Evolutionary conservation across 2,797 vertebrate species (phyloP).

Genomic region (Chelonia mydas): DNA sequence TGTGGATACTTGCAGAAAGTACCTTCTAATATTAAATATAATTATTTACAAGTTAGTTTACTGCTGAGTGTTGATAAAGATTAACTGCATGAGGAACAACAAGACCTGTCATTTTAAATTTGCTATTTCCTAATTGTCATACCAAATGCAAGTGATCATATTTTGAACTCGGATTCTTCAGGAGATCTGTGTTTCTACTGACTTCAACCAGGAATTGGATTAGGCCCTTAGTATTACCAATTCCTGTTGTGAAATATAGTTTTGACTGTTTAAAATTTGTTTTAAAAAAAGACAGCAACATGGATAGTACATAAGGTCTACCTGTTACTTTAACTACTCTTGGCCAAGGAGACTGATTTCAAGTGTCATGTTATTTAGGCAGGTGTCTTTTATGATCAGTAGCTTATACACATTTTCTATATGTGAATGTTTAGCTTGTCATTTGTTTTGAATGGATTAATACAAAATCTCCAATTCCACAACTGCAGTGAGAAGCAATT

Average conservation of each 20-base stretch:
- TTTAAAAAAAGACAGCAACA: not conserved
- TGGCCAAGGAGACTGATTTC: not conserved
- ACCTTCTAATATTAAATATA: not conserved
- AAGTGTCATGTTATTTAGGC: not conserved
- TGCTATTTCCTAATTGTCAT: not conserved
- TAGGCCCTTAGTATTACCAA: not conserved
- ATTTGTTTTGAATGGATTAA: conserved; percentile 36
- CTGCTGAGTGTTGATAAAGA: not conserved
- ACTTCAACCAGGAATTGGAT: not conserved
- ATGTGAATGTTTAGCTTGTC: conserved; percentile 3
- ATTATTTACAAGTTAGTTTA: not conserved
- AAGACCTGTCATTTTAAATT: not conserved
- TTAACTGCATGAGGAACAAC: not conserved
- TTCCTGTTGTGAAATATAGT: not conserved
- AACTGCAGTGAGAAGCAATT: conserved; percentile 21
- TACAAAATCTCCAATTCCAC: conserved; percentile 37
- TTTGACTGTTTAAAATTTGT: not conserved
- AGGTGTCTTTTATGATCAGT: not conserved
- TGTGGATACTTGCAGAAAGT: not conserved
- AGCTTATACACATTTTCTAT: conserved; percentile 17
- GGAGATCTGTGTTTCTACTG: not conserved
- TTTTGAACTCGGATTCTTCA: not conserved
- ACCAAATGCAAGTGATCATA: not conserved
- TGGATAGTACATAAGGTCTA: not conserved
- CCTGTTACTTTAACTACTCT: not conserved